Percentiles rank a stretch among this genome's conserved stretches.
These are phyloP conservation scores for Threskiornis aethiopicus DNA, from an alignment of 2,797 vertebrate genomes.

Conservation along the genomic window DNA sequence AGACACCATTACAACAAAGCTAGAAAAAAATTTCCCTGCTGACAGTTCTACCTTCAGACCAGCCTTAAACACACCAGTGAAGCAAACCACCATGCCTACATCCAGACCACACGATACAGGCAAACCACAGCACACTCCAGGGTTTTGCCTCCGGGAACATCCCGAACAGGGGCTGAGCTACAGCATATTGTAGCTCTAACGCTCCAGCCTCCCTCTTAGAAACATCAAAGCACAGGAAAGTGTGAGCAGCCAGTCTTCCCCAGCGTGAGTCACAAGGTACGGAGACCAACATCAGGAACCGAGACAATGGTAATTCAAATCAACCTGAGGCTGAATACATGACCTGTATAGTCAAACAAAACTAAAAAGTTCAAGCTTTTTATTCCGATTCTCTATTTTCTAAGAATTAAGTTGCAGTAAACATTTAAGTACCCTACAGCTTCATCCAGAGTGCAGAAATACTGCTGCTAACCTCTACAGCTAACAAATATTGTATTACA, in stretches of 20 bases:
- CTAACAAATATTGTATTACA: background rate
- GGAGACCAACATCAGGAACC: background rate
- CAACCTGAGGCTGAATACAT: background rate
- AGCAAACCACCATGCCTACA: background rate
- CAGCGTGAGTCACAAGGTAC: background rate
- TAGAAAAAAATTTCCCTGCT: background rate
- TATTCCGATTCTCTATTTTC: background rate
- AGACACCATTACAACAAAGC: background rate
- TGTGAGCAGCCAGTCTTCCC: background rate
- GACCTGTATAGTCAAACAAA: fast-evolving
- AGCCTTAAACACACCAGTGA: background rate
- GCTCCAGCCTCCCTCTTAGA: fast-evolving
- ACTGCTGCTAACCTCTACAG: background rate
- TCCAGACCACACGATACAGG: background rate
- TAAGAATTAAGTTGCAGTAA: background rate
- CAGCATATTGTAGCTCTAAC: fast-evolving
- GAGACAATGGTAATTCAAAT: background rate
- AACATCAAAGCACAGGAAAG: background rate
- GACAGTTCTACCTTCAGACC: background rate
- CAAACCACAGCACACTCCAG: fast-evolving
- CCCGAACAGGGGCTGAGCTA: background rate
- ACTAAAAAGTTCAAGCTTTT: background rate
- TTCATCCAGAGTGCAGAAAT: background rate
- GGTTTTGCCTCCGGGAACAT: background rate
- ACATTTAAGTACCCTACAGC: background rate